Evolutionary conservation across 1,140 invertebrate species (phyloP), one percentile per base, ranked within the genome.

Genomic region (Trichonephila inaurata): DNA sequence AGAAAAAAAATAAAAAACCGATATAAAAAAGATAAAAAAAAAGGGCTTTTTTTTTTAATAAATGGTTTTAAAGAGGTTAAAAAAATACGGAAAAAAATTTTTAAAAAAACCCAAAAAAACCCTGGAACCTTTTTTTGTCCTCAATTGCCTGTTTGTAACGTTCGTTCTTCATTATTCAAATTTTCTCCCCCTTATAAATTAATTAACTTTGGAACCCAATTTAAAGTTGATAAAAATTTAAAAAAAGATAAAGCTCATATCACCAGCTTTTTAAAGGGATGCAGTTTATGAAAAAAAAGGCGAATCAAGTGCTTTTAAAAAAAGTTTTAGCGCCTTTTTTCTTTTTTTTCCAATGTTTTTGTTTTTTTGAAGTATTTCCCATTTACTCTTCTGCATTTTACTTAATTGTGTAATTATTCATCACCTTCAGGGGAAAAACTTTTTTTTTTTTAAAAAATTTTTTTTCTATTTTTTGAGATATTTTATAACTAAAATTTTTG

Each of bases 331-430:
- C 33, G 64, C n/a, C 51, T 61, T 18, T 18, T 77, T 28, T 69
- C 66, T 33, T 28, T 44, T 28, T 44, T 7, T 40, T 61, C 33
- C 33, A 21, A 33, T 81, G 58, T 77, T 61, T 61, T 91, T 62
- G 19, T 77, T 58, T 64, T 72, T 82, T 81, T 6, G 61, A 40
- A 28, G 69, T 69, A 91, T 83, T 91, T 61, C 91, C 51, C n/a
- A 92, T 92, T 91, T 40, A 18, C 33, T 58, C 51, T 21, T 21
- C n/a, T 69, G 82, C 60, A 66, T 87, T n/a, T 87, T 33, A 33
- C 83, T 92, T 87, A 86, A 87, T 86, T 92, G 91, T 92, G 83
- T 87, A 92, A 92, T 92, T 87, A 92, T 92, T 92, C 91, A 92
- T 92, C 91, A 92, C 91, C 58, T 92, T 87, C 51, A 8, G 21